Conservation (phyloP, 1,140 invertebrate species). For the Drosophila ogumai region DNA sequence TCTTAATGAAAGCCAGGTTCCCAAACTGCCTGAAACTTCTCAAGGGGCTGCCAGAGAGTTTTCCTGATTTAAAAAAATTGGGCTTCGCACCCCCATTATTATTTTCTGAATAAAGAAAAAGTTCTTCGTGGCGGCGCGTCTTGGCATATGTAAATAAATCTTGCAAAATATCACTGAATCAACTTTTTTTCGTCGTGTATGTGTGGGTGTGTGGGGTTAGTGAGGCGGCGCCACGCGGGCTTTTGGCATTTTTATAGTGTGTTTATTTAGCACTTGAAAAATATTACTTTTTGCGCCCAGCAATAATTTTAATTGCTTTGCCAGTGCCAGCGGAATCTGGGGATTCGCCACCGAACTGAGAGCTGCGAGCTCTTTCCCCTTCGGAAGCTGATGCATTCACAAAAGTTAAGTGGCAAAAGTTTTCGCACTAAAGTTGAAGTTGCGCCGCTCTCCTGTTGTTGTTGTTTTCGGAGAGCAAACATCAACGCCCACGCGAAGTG, state of each 20-base stretch:
- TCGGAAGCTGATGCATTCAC: conserved; percentile 54
- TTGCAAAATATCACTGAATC: conserved; percentile 65
- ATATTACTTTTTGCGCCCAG: conserved; percentile 82
- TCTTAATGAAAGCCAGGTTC: background rate
- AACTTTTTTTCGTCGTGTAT: conserved; percentile 46
- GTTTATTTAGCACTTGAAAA: conserved; percentile 84
- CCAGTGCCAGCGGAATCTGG: conserved; percentile 49
- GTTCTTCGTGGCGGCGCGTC: conserved; percentile 47
- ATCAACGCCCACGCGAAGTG: conserved; percentile 74
- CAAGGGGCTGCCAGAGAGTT: conserved; percentile 22
- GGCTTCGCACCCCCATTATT: conserved; percentile 11
- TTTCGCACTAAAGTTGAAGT: conserved; percentile 82
- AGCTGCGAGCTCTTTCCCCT: conserved; percentile 10
- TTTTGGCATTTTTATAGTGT: conserved; percentile 77
- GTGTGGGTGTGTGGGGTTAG: conserved; percentile 9
- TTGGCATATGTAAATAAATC: conserved; percentile 80
- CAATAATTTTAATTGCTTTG: conserved; percentile 85
- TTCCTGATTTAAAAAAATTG: conserved; percentile 7
- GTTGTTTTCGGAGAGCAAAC: conserved; percentile 75
- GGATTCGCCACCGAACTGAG: conserved; percentile 38
- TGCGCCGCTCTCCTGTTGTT: conserved; percentile 34
- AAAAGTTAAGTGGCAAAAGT: conserved; percentile 82
- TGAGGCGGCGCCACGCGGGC: conserved; percentile 10
- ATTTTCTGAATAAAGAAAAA: conserved; percentile 47
- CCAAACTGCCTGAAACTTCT: conserved; percentile 26